phyloP scores from a whole-genome alignment of 2,888 invertebrate genomes.

The Augiades crinisus region DNA sequence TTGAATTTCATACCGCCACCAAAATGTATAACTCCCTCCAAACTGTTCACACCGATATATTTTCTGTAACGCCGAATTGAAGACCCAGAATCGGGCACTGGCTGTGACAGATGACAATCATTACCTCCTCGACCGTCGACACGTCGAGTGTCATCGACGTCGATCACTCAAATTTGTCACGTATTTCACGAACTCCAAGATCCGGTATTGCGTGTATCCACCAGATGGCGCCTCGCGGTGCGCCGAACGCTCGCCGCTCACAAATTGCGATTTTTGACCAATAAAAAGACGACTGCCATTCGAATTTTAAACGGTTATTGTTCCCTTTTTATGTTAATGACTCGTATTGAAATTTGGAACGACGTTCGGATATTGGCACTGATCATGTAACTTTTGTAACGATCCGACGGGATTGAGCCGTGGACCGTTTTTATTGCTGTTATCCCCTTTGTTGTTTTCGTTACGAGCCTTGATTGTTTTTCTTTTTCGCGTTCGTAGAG shows the following conservation, averaged over 20 bases:
- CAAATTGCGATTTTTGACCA: conserved; percentile 72
- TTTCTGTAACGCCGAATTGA: conserved; percentile 33
- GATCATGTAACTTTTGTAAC: conserved; percentile 62
- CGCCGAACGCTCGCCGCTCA: conserved; percentile 52
- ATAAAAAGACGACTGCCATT: conserved; percentile 68
- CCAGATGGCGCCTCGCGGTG: conserved; percentile 26
- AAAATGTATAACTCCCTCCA: conserved; percentile 31
- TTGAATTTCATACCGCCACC: conserved; percentile 52
- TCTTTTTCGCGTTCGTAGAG: conserved; percentile 42
- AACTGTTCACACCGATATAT: conserved; percentile 35
- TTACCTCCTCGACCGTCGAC: conserved; percentile 23
- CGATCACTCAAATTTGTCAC: conserved; percentile 31
- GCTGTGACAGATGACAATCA: conserved; percentile 24
- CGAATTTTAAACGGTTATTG: conserved; percentile 79
- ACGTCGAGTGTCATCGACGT: conserved; percentile 28
- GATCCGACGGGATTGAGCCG: conserved; percentile 64
- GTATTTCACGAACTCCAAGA: conserved; percentile 29
- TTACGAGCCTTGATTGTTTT: conserved; percentile 58
- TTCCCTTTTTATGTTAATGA: conserved; percentile 79
- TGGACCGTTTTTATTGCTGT: conserved; percentile 62
- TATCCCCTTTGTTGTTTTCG: conserved; percentile 58
- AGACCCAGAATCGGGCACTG: conserved; percentile 31
- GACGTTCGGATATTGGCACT: conserved; percentile 56
- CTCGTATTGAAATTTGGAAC: conserved; percentile 70
- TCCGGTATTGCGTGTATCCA: conserved; percentile 22